Base-by-base conservation (phyloP, 1,140 invertebrate species). In the Phymorhynchus buccinoides region DNA sequence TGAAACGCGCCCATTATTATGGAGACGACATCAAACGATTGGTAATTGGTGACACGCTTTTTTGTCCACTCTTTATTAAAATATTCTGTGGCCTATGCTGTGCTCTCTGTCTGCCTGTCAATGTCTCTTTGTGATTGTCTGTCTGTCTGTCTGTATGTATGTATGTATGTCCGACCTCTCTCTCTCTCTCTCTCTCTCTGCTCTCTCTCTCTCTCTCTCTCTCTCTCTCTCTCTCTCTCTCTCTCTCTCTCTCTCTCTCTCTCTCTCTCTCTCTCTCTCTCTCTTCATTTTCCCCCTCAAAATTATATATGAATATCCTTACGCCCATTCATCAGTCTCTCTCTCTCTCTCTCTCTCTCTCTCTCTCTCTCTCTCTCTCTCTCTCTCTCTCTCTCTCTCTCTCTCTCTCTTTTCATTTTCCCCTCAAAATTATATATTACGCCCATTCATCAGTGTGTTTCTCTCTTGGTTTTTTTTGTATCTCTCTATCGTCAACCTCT, bases 1-100 rank as follows among this genome's bases (percentile, higher is more conserved):
- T 79, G 6, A n/a, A 18, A 52, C 77, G 77, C 1, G 77, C 77
- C 1, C 77, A 52, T 9, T 79, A 14, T 35, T 79, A 79, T 41
- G 77, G 77, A 4, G 77, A 79, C 30, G 77, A 79, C 77, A 79
- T 79, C 77, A 79, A 79, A 18, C 22, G 77, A 48, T 52, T 79
- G 77, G 77, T 79, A 79, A 79, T 30, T 66, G 7, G n/a, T n/a
- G n/a, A n/a, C n/a, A n/a, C n/a, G n/a, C n/a, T n/a, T n/a, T n/a
- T n/a, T n/a, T n/a, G n/a, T n/a, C n/a, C n/a, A n/a, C n/a, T n/a
- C n/a, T n/a, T n/a, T n/a, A n/a, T n/a, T n/a, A n/a, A n/a, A n/a
- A n/a, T n/a, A n/a, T n/a, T n/a, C n/a, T n/a, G n/a, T n/a, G n/a
- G n/a, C 56, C 30, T 66, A 16, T 66, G 16, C 56, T 66, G 16